Evolutionary conservation across 2,113 vertebrate species (phyloP).

Genomic region (Tragelaphus strepsiceros): DNA sequence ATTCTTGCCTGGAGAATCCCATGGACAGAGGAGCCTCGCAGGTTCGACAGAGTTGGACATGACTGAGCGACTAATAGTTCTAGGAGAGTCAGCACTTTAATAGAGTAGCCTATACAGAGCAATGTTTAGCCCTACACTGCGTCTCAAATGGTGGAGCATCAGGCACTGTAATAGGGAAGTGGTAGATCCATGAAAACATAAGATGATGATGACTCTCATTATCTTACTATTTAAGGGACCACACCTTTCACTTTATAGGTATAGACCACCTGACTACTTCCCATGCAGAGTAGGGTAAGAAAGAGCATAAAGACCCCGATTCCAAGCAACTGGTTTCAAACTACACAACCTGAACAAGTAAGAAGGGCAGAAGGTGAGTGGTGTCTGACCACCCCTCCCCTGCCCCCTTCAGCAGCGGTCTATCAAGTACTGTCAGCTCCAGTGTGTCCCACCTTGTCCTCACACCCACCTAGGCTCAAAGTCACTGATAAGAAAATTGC

Average conservation of each 20-base stretch:
- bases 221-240: constrained; percentile 8
- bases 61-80: neutral
- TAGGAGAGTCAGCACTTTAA: constrained; percentile 10
- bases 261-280: neutral
- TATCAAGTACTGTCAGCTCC: neutral
- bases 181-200: neutral
- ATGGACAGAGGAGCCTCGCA: neutral
- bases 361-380: neutral
- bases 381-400: neutral
- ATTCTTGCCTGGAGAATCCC: neutral
- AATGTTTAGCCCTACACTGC: constrained; percentile 20
- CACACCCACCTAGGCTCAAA: neutral
- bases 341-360: neutral
- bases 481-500: neutral
- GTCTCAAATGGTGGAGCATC: neutral
- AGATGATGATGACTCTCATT: neutral
- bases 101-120: neutral
- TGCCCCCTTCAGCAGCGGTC: neutral
- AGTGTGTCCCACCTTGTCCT: neutral
- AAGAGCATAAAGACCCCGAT: neutral
- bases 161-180: neutral
- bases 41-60: neutral
- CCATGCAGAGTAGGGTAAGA: neutral
- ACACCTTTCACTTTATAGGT: neutral
- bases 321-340: neutral